phyloP scores from a whole-genome alignment of 53 echinoderm and acorn worm species.

The Paracentrotus lividus region DNA sequence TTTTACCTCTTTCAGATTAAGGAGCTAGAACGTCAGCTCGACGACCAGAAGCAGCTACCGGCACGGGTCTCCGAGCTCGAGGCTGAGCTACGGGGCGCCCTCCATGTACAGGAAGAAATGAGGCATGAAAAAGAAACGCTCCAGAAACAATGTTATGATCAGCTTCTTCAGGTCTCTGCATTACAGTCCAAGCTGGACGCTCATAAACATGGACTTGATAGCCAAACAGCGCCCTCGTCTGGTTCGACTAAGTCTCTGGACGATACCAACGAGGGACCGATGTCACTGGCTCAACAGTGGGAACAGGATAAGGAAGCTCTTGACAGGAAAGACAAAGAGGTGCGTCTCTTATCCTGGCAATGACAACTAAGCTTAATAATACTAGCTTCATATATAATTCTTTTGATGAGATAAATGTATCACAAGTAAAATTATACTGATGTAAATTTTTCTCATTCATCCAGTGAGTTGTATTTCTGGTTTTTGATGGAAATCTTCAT shows the following conservation, averaged over 20 bases:
- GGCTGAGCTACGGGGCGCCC: constrained; percentile 74
- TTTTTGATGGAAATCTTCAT: too few relatives aligned
- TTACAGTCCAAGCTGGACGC: constrained; percentile 93
- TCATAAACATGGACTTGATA: constrained; percentile 87
- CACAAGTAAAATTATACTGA: too few relatives aligned
- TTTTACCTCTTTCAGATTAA: constrained; percentile 72
- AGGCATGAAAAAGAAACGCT: constrained; percentile 92
- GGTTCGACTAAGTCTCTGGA: constrained; percentile 59
- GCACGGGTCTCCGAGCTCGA: constrained; percentile 75
- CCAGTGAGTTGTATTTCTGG: too few relatives aligned
- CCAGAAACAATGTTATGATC: constrained; percentile 93
- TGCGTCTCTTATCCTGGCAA: too few relatives aligned
- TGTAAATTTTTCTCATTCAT: too few relatives aligned
- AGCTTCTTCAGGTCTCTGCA: constrained; percentile 90
- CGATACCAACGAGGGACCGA: constrained; percentile 69
- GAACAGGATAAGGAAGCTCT: constrained; percentile 94
- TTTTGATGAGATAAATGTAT: too few relatives aligned
- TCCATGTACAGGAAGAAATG: constrained; percentile 84
- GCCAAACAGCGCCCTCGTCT: constrained; percentile 29
- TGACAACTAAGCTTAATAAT: too few relatives aligned
- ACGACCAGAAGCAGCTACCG: constrained; percentile 73
- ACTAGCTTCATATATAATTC: too few relatives aligned
- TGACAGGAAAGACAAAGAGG: constrained; percentile 98
- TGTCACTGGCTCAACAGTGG: constrained; percentile 84
- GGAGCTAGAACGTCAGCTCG: constrained; percentile 87